Base-by-base conservation (phyloP, 35 echinoderm and acorn worm species). In the Acanthaster planci region DNA sequence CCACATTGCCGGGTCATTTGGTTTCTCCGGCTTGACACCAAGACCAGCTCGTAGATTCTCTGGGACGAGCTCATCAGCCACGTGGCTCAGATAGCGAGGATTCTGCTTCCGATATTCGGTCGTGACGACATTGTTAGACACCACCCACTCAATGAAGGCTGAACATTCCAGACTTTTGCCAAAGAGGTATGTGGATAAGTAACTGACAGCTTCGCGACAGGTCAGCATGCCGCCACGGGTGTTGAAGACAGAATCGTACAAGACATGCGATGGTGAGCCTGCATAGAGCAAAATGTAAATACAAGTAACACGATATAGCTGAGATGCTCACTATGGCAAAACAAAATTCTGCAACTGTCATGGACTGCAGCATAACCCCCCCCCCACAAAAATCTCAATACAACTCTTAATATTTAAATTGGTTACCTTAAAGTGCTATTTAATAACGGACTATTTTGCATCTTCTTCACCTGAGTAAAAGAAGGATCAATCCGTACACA, bases 21-120 rank as follows among this genome's bases (percentile, higher is more conserved):
- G 27, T 23, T 15, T 59, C 3, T 51, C 18, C 35, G 32, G 56
- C 14, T 5, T 31, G 23, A 37, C 30, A 32, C 36, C 53, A 4
- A 39, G 76, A 5, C 31, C 39, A 67, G 80, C 59, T 32, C 64
- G 60, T 18, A 94, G 51, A 9, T 80, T 29, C 12, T 76, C 82
- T 12, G 83, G 78, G 19, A 94, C 89, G 10, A 86, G 47, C 2
- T 90, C 67, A 55, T 90, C 87, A 40, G 60, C 60, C 7, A 90
- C 31, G 12, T 68, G 60, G 37, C 76, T 86, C 47, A 53, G 34
- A 22, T 81, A 76, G 38, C 5, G 16, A 16, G 50, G 67, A 51
- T 52, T n/a, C 3, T 21, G 55, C 21, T 54, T 21, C 26, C 58
- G 78, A 39, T 85, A 84, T 42, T 89, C 87, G 3, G 38, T 9